phyloP scores from a whole-genome alignment of 2,888 invertebrate genomes.

The Amphipyra berbera region DNA sequence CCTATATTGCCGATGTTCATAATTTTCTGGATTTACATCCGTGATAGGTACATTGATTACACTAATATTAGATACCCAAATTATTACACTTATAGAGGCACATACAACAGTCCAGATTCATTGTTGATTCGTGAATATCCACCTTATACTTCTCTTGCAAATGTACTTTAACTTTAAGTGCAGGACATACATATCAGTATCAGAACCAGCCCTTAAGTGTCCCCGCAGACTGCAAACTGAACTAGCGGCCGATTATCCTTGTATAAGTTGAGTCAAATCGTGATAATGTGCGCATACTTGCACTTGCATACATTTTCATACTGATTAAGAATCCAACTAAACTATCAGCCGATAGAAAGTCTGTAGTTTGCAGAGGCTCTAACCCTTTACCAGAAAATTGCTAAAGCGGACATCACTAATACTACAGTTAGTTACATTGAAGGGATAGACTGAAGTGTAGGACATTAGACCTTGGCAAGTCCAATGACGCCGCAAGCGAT shows the following conservation, averaged over 20 bases:
- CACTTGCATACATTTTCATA: no score
- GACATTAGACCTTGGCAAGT: slow-evolving; percentile 80
- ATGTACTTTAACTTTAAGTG: slow-evolving; percentile 16
- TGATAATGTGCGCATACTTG: no score
- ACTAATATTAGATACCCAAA: slow-evolving; percentile 40
- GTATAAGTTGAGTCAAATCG: no score
- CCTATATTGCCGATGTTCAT: slow-evolving; percentile 14
- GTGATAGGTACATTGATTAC: slow-evolving; percentile 20
- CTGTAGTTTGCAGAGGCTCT: no score
- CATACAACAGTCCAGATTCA: slow-evolving; percentile 11
- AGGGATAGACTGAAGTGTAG: slow-evolving; percentile 7
- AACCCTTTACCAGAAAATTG: slow-evolving; percentile 29
- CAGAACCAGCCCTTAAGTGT: slow-evolving; percentile 5
- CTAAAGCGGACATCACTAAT: slow-evolving; percentile 35
- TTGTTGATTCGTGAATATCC: slow-evolving; percentile 16
- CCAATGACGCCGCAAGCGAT: slow-evolving; percentile 97
- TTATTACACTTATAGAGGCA: slow-evolving; percentile 32
- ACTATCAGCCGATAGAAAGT: no score
- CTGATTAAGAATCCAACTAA: no score
- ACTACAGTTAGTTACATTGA: slow-evolving; percentile 31
- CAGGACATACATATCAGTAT: background rate
- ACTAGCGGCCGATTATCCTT: no score
- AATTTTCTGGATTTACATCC: slow-evolving; percentile 24
- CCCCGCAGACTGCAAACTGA: no score
- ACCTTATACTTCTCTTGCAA: slow-evolving; percentile 10